Conservation (phyloP, 2,797 vertebrate species). For the Lutjanus argentimaculatus region DNA sequence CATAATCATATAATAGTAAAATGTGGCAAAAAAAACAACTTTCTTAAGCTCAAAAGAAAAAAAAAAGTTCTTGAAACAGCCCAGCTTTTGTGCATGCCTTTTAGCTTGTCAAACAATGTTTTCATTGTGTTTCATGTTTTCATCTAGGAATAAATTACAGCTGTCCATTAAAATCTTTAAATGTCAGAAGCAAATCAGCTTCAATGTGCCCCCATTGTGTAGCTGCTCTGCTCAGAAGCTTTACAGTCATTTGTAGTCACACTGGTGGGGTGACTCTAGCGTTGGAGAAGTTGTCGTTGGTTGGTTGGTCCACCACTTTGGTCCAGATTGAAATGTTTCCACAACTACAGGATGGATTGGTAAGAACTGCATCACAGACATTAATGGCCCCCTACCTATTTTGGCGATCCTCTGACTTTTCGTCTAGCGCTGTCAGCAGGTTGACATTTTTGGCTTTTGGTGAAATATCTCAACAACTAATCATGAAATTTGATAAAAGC, state of each 20-base stretch:
- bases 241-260: neutral
- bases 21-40: constrained; percentile 1
- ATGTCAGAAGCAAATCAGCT: constrained; percentile 1
- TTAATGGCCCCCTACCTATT: neutral
- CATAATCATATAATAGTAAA: constrained; percentile 5
- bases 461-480: neutral
- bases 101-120: neutral
- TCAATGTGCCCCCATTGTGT: neutral
- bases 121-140: neutral
- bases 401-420: neutral
- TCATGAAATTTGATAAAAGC: neutral
- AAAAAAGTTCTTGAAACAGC: neutral
- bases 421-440: neutral
- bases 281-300: too few relatives aligned
- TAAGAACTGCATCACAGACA: neutral
- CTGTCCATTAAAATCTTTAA: neutral
- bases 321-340: neutral
- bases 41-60: neutral
- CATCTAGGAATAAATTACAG: neutral
- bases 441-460: neutral
- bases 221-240: neutral
- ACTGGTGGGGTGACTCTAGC: too few relatives aligned
- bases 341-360: neutral
- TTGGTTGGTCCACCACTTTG: neutral
- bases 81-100: neutral